Evolutionary conservation across 2,888 invertebrate species (phyloP), one percentile per base, ranked within the genome.

Genomic region (Acrocera orbiculus): DNA sequence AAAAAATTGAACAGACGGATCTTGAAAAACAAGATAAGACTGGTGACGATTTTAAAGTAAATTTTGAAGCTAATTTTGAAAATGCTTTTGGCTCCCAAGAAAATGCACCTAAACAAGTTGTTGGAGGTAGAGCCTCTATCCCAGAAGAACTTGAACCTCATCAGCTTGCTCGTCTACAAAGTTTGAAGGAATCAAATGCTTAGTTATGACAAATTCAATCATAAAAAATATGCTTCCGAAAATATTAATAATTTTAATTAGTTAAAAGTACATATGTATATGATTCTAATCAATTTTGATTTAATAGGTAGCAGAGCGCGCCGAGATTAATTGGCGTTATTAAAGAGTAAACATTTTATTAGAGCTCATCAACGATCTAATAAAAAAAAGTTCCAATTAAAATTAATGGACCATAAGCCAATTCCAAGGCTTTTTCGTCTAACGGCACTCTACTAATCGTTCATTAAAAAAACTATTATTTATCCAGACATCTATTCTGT

Each of bases 161-260:
- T 52, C 86, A 86, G 56, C 67, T 87, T 48, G 86, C 85, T 40
- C 73, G 83, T 54, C 70, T 87, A 47, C 83, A 86, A 53, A 80
- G 82, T 55, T 69, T 87, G 38, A 87, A 87, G 59, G 87, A 87
- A 62, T 87, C 87, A 40, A 86, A 86, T 61, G 87, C 87, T 65
- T 87, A 80, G 61, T 44, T 24, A 32, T 17, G n/a, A n/a, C n/a
- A 16, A 23, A 5, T 4, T 23, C 3, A 4, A 4, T 5, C 23
- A 23, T 7, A 23, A 23, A 4, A 5, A 23, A 23, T 23, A 4
- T 20, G 9, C 20, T 7, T 20, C 6, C 20, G 9, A 20, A 20
- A 20, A 20, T 20, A 7, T 20, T 7, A 24, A 24, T 13, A 11
- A 13, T 23, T 10, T 20, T 7, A n/a, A n/a, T n/a, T n/a, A n/a